Percentiles rank a stretch among this genome's conserved stretches.
phyloP scores from a whole-genome alignment of 2,797 vertebrate genomes.

The Parauchenoglanis punctatus region DNA sequence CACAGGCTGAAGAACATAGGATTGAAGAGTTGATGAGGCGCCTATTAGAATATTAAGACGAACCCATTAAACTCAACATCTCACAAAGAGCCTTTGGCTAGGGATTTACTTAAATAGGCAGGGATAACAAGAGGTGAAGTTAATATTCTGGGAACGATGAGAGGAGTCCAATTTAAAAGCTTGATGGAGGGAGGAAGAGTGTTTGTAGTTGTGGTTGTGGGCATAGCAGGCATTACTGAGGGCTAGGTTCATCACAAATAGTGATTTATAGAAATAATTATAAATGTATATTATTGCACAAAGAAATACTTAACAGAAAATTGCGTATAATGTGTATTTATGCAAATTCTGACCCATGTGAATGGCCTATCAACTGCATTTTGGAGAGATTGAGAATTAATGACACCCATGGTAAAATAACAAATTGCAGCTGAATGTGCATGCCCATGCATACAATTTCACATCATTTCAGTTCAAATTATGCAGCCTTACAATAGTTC shows the following conservation, averaged over 20 bases:
- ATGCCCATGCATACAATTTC: not conserved
- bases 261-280: not conserved
- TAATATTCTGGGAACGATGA: not conserved
- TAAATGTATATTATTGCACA: not conserved
- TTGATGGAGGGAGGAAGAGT: not conserved
- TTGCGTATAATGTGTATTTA: not conserved
- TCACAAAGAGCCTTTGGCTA: slow-evolving; percentile 1
- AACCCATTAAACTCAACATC: not conserved
- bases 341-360: not conserved
- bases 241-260: not conserved
- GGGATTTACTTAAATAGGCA: slow-evolving; percentile 19
- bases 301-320: not conserved
- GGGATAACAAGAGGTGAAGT: not conserved
- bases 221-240: not conserved
- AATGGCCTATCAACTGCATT: not conserved
- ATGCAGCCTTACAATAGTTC: not conserved
- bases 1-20: not conserved
- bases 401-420: not conserved
- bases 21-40: not conserved
- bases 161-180: not conserved
- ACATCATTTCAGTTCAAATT: not conserved
- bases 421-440: not conserved
- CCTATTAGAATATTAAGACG: slow-evolving; percentile 10
- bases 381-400: not conserved
- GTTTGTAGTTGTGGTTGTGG: not conserved